A percentile compares a stretch with the other conserved stretches of the same genome.
phyloP scores from a whole-genome alignment of 2,888 invertebrate genomes.

The Apantesis nais region DNA sequence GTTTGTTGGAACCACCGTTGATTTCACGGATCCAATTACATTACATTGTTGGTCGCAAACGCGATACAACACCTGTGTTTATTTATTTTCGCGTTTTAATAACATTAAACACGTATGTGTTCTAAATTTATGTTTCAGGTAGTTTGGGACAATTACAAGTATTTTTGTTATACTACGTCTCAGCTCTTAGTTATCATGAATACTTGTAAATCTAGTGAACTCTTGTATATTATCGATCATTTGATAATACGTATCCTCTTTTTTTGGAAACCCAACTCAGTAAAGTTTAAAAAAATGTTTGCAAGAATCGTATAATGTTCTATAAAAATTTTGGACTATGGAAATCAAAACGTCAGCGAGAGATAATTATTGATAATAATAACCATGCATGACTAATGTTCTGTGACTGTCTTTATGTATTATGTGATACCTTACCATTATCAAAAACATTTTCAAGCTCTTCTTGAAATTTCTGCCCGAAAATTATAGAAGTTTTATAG shows the following conservation, averaged over 20 bases:
- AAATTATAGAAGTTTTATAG: not conserved
- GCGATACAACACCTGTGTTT: slow-evolving; percentile 44
- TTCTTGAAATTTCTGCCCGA: no score
- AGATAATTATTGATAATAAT: not conserved
- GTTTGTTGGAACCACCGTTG: slow-evolving; percentile 52
- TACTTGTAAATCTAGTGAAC: not conserved
- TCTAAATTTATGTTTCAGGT: not conserved
- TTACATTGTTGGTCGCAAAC: slow-evolving; percentile 52
- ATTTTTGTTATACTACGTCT: not conserved
- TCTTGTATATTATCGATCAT: not conserved
- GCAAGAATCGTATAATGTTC: not conserved
- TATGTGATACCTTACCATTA: no score
- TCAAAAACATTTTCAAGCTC: no score
- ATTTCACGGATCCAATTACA: slow-evolving; percentile 61
- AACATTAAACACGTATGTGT: slow-evolving; percentile 16
- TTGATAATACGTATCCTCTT: not conserved
- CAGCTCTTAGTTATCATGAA: not conserved
- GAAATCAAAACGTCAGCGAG: not conserved
- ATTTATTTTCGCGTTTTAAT: slow-evolving; percentile 27
- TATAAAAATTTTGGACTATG: not conserved
- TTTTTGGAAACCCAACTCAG: not conserved
- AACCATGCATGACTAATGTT: no score
- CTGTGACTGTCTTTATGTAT: no score
- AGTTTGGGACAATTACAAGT: not conserved
- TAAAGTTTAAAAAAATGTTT: not conserved